These are phyloP conservation scores for Pluvialis apricaria DNA, from an alignment of 2,113 vertebrate species.

Conservation along the genomic window DNA sequence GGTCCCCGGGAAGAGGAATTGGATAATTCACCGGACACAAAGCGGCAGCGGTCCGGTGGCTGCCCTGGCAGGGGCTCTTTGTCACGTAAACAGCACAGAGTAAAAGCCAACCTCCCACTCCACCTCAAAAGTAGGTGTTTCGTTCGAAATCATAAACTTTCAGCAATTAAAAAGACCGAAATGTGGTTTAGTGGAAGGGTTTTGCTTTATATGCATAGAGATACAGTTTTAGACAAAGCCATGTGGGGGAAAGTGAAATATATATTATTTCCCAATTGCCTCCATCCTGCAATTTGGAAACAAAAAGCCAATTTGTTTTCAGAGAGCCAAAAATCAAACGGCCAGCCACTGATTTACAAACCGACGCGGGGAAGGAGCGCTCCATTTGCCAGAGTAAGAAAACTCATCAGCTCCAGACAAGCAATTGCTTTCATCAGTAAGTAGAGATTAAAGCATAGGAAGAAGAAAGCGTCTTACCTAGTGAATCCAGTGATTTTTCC, in stretches of 20 bases:
- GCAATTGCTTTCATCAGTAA: constrained; percentile 32
- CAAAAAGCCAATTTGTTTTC: constrained; percentile 34
- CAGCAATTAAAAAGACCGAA: background rate
- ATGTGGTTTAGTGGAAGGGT: background rate
- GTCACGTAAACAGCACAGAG: background rate
- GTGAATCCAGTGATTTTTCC: constrained; percentile 29
- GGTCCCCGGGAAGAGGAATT: background rate
- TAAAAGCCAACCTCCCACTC: background rate
- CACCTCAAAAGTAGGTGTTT: background rate
- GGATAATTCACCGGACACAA: background rate
- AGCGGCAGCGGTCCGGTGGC: background rate
- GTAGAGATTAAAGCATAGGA: constrained; percentile 52
- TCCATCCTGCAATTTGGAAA: constrained; percentile 27
- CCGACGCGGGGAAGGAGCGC: background rate
- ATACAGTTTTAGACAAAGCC: constrained; percentile 4
- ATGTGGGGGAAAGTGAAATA: background rate
- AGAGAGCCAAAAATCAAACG: constrained; percentile 15
- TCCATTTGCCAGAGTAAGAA: background rate
- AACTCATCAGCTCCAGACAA: constrained; percentile 26
- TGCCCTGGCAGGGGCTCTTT: background rate
- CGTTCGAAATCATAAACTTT: constrained; percentile 5
- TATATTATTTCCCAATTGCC: background rate
- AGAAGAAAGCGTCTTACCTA: constrained; percentile 75
- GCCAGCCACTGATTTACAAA: constrained; percentile 15
- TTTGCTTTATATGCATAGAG: background rate